phyloP scores from a whole-genome alignment of 2,113 vertebrate species.

The Typhlomys cinereus region DNA sequence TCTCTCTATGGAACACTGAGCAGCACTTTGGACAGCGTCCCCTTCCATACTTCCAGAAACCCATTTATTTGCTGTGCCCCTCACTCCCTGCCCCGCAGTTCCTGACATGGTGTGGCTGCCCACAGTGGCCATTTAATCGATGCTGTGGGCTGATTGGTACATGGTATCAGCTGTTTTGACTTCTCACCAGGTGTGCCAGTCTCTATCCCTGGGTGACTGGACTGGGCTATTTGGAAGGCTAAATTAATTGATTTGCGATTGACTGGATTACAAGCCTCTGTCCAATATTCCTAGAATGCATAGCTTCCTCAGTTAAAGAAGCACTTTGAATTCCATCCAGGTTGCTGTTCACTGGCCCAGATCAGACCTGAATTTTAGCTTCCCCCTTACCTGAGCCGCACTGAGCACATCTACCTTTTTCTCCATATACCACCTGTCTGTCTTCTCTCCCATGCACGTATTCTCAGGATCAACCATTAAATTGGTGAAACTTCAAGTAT shows the following conservation, averaged over 20 bases:
- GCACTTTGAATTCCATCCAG: slow-evolving; percentile 33
- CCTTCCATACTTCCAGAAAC: neutral
- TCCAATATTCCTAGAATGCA: slow-evolving; percentile 42
- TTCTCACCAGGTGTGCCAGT: slow-evolving; percentile 1
- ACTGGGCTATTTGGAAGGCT: slow-evolving; percentile 59
- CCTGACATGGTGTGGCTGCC: neutral
- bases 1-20: slow-evolving; percentile 5
- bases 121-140: slow-evolving; percentile 49
- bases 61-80: slow-evolving; percentile 9
- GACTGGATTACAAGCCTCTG: slow-evolving; percentile 43
- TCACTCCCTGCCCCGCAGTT: neutral
- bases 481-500: neutral
- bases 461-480: neutral
- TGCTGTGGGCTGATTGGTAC: slow-evolving; percentile 54
- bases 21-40: neutral
- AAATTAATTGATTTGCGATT: slow-evolving; percentile 72
- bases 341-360: neutral
- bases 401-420: neutral
- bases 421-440: neutral
- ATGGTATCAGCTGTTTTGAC: neutral
- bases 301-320: neutral
- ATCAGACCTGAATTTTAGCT: neutral
- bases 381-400: neutral
- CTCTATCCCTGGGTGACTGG: slow-evolving; percentile 46
- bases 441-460: neutral